A percentile compares a stretch with the other conserved stretches of the same genome.
Evolutionary conservation across 2,113 vertebrate genomes (phyloP).

Genomic region (Fukomys damarensis): DNA sequence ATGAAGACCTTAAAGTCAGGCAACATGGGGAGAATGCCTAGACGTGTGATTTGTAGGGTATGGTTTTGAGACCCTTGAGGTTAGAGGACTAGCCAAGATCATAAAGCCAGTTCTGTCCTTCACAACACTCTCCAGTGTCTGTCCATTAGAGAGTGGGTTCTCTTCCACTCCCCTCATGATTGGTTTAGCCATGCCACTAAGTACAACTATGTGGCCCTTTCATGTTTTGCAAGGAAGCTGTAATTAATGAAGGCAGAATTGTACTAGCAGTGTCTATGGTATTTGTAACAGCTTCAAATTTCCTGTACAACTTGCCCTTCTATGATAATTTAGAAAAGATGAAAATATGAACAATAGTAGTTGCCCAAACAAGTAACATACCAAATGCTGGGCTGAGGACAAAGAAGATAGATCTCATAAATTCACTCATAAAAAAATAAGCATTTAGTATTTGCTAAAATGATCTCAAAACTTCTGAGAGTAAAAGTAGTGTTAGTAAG

Average conservation of each 20-base stretch:
- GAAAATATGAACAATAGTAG: background rate
- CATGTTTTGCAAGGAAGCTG: background rate
- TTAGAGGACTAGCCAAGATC: background rate
- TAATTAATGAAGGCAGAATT: background rate
- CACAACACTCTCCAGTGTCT: background rate
- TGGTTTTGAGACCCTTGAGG: background rate
- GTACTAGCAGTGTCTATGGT: background rate
- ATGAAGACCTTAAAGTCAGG: background rate
- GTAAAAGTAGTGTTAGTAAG: background rate
- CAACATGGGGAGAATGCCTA: background rate
- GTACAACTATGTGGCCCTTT: background rate
- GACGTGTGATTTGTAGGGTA: background rate
- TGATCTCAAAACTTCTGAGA: background rate
- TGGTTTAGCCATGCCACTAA: background rate
- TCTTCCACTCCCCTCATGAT: background rate
- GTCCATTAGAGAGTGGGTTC: too few species aligned
- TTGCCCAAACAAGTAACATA: background rate
- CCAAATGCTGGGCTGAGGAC: background rate
- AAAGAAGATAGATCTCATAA: background rate
- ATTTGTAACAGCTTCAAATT: background rate
- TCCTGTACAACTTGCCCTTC: background rate
- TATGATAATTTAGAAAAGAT: background rate
- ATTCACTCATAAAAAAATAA: background rate
- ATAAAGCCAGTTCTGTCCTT: background rate
- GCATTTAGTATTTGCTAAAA: background rate